phyloP scores from a whole-genome alignment of 2,797 vertebrate species.

The Ispidina lecontei region DNA sequence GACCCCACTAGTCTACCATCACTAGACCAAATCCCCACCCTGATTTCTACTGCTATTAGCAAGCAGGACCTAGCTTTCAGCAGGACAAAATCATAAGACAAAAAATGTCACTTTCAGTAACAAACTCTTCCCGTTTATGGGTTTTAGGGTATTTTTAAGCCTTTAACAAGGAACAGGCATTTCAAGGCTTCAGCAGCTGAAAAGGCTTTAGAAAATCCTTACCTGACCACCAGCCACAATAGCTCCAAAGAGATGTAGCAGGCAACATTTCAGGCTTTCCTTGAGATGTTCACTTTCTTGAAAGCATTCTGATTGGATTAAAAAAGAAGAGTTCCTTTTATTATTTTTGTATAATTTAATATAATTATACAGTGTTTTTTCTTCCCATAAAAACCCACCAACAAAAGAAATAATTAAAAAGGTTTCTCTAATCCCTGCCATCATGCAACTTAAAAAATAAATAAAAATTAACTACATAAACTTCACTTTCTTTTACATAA shows the following conservation, averaged over 20 bases:
- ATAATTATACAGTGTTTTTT: too few species aligned
- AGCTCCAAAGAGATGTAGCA: constrained; percentile 95
- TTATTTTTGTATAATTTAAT: too few species aligned
- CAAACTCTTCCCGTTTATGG: background rate
- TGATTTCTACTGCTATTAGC: background rate
- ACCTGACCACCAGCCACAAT: constrained; percentile 96
- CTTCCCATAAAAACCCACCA: accelerated
- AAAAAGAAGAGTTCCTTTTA: background rate
- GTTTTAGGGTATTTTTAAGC: background rate
- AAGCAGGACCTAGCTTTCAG: background rate
- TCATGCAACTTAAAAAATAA: background rate
- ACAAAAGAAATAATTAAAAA: background rate
- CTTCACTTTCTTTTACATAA: background rate
- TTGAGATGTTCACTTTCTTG: constrained; percentile 98
- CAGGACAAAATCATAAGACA: background rate
- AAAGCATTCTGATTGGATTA: constrained; percentile 89
- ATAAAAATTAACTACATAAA: background rate
- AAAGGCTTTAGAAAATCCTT: constrained; percentile 25
- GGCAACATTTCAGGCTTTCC: constrained; percentile 94
- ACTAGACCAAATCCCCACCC: background rate
- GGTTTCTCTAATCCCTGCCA: background rate
- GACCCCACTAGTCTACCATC: background rate
- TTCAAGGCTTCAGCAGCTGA: background rate
- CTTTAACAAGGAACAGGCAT: background rate
- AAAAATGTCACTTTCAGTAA: background rate